A percentile compares a stretch with the other conserved stretches of the same genome.
These are phyloP conservation scores for Lanistes nyassanus DNA, from an alignment of 1,140 invertebrate genomes.

Conservation along the genomic window DNA sequence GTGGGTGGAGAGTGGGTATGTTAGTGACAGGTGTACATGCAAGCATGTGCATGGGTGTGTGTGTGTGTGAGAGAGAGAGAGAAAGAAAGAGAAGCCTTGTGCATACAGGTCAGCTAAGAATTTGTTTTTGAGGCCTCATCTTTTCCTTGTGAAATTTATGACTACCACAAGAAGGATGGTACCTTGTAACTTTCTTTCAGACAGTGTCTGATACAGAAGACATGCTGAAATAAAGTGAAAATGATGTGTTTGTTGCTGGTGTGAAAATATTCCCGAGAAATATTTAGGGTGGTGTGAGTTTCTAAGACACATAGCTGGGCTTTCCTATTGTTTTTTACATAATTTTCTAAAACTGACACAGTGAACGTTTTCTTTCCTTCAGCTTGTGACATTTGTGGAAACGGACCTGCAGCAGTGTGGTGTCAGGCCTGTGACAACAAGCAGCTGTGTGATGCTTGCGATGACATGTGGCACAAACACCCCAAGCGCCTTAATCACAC, in stretches of 20 bases:
- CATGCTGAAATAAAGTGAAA: no score
- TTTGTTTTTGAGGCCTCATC: neutral
- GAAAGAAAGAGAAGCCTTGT: neutral
- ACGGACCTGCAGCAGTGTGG: conserved; percentile 32
- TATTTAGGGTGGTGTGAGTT: no score
- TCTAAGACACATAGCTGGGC: no score
- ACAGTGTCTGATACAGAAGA: no score
- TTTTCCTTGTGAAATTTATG: no score
- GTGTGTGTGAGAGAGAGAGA: neutral
- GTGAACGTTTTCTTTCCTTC: conserved; percentile 8
- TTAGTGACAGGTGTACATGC: neutral
- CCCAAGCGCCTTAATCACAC: conserved; percentile 44
- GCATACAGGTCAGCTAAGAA: neutral
- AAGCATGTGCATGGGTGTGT: neutral
- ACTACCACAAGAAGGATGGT: no score
- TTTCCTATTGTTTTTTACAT: no score
- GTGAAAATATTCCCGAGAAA: no score
- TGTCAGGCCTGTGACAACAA: conserved; percentile 43
- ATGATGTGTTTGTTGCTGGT: no score
- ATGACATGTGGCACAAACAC: conserved; percentile 51
- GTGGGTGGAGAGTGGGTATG: conserved; percentile 3
- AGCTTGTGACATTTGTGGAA: conserved; percentile 52
- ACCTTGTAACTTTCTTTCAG: no score
- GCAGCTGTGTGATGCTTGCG: conserved; percentile 43
- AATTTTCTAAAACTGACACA: no score